Evolutionary conservation across 2,113 vertebrate genomes (phyloP), one percentile per base, ranked within the genome.

Genomic region (Shinisaurus crocodilurus): DNA sequence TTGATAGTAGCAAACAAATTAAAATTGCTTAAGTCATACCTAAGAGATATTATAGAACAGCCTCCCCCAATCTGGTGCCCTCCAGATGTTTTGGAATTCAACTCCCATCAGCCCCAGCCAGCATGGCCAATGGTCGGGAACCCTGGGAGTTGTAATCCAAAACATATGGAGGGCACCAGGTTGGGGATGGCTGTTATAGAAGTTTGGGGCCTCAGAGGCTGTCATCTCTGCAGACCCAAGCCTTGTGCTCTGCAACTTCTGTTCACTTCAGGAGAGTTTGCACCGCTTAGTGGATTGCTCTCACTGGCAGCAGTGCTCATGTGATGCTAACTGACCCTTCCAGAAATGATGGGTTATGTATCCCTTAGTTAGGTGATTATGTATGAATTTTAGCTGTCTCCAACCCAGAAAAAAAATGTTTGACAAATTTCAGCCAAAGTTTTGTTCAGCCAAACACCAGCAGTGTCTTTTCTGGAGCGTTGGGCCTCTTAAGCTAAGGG

Each of bases 1-100:
- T 90, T 88, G 82, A 54, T 74, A 90, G 85, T 90, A 91, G 34
- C 81, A 91, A 69, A 87, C 82, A 65, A 70, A 63, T 37, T 48
- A 90, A 86, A n/a, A 37, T 43, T 85, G 2, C 15, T 43, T 54
- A 37, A 12, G n/a, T 20, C 20, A 25, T 18, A 23, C 0, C 69
- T 3, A 1, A 54, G 84, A 37, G 40, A 23, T 3, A 0, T 18
- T 0, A 25, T 32, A 37, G 72, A 86, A 75, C 12, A 15, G 57
- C 57, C 54, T 54, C 13, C 54, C 13, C 54, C 13, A 48, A 54
- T 54, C 50, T 54, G 50, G 50, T 54, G 50, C 1, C 50, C 50
- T 54, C 50, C 50, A 54, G 50, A 54, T 1, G 6, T 54, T 54
- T 54, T 54, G 50, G 50, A 54, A 6, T 54, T 54, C 12, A 10